Percentiles rank a stretch among this genome's conserved stretches.
These are phyloP conservation scores for Arizona elegans DNA, from an alignment of 2,113 vertebrate genomes.

Conservation along the genomic window DNA sequence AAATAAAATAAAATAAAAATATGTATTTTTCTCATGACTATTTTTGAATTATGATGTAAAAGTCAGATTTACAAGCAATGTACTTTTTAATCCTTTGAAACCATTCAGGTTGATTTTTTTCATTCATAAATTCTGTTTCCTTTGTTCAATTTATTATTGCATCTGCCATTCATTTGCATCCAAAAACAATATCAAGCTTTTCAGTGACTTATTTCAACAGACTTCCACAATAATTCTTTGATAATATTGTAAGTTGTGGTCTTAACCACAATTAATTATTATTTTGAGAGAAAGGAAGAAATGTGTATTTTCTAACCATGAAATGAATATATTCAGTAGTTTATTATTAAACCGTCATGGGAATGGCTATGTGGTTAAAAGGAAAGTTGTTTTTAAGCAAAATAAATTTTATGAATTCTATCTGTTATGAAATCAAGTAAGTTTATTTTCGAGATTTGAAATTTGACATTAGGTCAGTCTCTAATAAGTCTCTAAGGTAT, in stretches of 20 bases:
- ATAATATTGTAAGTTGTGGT: not conserved
- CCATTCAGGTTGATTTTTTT: not conserved
- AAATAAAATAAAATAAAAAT: too few species aligned
- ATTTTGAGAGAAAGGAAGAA: not conserved
- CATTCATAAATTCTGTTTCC: not conserved
- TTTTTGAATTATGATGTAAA: constrained; percentile 15
- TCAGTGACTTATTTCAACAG: not conserved
- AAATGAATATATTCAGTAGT: not conserved
- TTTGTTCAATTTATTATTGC: not conserved
- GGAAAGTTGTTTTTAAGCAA: not conserved
- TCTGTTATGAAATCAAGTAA: not conserved
- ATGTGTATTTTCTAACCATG: not conserved
- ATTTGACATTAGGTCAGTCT: not conserved
- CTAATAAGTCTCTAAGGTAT: not conserved
- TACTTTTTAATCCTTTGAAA: constrained; percentile 4
- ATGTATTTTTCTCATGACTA: not conserved
- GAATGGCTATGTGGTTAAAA: not conserved
- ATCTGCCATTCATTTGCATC: not conserved
- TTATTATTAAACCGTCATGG: not conserved
- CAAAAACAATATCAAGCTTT: not conserved
- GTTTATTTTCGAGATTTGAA: not conserved
- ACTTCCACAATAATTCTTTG: not conserved
- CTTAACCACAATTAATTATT: constrained; percentile 14
- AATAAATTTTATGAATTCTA: not conserved
- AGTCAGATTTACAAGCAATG: constrained; percentile 13